phyloP scores from a whole-genome alignment of 2,888 invertebrate genomes.

The Ptilodon capucinus region DNA sequence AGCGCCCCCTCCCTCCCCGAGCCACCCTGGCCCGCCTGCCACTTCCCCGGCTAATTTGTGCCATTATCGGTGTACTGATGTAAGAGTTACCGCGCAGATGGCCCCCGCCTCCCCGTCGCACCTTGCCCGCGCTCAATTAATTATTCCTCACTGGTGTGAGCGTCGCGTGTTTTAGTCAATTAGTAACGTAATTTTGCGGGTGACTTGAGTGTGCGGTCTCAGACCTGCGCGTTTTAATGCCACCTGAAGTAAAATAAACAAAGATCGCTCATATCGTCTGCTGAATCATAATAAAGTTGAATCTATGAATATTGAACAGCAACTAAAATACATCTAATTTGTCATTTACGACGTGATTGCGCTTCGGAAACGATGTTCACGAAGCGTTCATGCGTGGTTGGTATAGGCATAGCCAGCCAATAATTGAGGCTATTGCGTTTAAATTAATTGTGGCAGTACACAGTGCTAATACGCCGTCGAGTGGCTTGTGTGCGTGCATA shows the following conservation, averaged over 20 bases:
- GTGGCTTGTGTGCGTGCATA: conserved; percentile 44
- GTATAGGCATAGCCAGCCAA: conserved; percentile 57
- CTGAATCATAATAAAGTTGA: conserved; percentile 13
- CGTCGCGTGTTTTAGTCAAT: conserved; percentile 83
- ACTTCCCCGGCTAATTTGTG: conserved; percentile 82
- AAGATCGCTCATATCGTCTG: conserved; percentile 11
- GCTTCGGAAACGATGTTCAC: conserved; percentile 36
- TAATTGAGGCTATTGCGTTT: conserved; percentile 76
- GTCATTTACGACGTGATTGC: conserved; percentile 42
- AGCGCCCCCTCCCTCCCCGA: conserved; percentile 71
- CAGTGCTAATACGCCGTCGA: conserved; percentile 57
- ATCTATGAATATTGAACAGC: conserved; percentile 26
- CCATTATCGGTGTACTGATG: conserved; percentile 83
- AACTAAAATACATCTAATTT: conserved; percentile 35
- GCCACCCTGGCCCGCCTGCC: conserved; percentile 60
- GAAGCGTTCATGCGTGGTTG: conserved; percentile 44
- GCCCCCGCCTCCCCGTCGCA: conserved; percentile 56
- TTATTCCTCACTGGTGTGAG: conserved; percentile 81
- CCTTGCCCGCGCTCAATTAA: conserved; percentile 78
- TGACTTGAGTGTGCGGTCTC: conserved; percentile 78
- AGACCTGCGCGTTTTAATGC: conserved; percentile 56
- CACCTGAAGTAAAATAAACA: conserved; percentile 38
- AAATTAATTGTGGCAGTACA: conserved; percentile 73
- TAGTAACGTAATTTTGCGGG: conserved; percentile 83
- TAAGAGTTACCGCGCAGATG: conserved; percentile 82